phyloP scores from a whole-genome alignment of 2,797 vertebrate species.

The Pipistrellus pipistrellus region DNA sequence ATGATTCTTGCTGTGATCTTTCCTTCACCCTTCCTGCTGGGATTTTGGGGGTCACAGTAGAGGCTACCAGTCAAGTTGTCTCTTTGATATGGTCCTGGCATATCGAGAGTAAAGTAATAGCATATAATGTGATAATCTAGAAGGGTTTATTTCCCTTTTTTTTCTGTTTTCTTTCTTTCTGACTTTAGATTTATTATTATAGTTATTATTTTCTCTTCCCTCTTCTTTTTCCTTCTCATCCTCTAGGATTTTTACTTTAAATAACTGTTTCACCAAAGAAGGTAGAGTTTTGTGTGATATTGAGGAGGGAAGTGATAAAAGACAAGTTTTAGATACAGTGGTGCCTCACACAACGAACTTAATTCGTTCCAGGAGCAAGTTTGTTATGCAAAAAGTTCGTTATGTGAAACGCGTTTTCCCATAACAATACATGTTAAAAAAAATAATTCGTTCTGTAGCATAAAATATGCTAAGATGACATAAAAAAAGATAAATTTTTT shows the following conservation, averaged over 20 bases:
- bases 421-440: too few species aligned
- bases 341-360: too few species aligned
- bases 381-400: too few species aligned
- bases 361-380: too few species aligned
- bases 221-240: background rate
- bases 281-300: background rate
- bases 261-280: background rate
- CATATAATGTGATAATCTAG: background rate
- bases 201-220: background rate
- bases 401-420: too few species aligned
- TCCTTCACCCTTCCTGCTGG: background rate
- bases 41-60: background rate
- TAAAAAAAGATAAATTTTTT: too few species aligned
- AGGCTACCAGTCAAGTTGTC: background rate
- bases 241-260: conserved; percentile 27
- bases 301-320: background rate
- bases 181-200: background rate
- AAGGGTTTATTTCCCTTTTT: background rate
- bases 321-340: background rate
- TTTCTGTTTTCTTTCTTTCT: background rate
- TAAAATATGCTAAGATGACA: too few species aligned
- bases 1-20: background rate
- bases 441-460: too few species aligned
- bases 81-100: background rate
- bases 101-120: background rate